A percentile compares a stretch with the other conserved stretches of the same genome.
phyloP scores from a whole-genome alignment of 2,113 vertebrate species.

The Stomatorhinus ivindoensis region DNA sequence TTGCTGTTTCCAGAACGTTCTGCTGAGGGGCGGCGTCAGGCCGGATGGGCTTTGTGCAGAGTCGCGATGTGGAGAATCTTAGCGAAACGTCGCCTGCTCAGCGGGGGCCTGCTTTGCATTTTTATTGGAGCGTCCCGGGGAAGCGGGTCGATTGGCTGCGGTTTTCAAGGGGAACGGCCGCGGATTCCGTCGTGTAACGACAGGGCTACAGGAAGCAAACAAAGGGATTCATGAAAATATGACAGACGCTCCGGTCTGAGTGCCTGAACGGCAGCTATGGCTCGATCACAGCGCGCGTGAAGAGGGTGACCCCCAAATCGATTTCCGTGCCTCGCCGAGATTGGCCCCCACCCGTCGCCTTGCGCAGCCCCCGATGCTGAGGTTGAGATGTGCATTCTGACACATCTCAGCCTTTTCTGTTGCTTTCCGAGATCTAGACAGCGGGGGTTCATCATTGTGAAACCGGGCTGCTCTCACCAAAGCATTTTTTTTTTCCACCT shows the following conservation, averaged over 20 bases:
- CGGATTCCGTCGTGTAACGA: not conserved
- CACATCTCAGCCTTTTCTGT: not conserved
- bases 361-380: not conserved
- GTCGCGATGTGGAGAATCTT: not conserved
- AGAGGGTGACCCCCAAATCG: not conserved
- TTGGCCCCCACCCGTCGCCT: not conserved
- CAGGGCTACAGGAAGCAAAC: not conserved
- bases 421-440: not conserved
- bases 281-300: not conserved
- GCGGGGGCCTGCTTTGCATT: not conserved
- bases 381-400: not conserved
- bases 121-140: slow-evolving; percentile 9
- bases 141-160: not conserved
- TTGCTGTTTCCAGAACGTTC: not conserved
- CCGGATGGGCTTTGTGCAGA: not conserved
- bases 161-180: not conserved
- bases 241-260: not conserved
- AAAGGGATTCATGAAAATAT: not conserved
- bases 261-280: not conserved
- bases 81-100: not conserved
- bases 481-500: not conserved
- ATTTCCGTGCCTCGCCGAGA: not conserved
- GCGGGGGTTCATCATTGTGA: not conserved
- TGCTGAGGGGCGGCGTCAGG: not conserved
- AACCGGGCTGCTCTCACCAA: not conserved